Percentiles rank a stretch among this genome's conserved stretches.
These are phyloP conservation scores for Halictus rubicundus DNA, from an alignment of 1,140 invertebrate genomes.

Conservation along the genomic window DNA sequence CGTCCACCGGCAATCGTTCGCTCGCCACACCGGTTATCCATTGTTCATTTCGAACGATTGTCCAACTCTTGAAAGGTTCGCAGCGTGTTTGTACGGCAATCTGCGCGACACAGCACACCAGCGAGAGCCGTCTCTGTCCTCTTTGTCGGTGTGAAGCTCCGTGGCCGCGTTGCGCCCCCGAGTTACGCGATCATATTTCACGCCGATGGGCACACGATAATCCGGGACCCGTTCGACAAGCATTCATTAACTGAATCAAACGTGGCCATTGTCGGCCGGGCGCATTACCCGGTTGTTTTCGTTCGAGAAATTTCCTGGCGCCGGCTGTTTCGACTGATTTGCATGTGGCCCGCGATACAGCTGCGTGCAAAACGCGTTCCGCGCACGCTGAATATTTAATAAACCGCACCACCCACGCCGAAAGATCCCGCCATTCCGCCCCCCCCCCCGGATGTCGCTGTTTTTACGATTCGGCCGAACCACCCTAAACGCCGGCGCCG, in stretches of 20 bases:
- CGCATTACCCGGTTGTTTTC: background rate
- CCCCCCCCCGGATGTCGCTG: too few relatives aligned
- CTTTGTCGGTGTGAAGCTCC: too few relatives aligned
- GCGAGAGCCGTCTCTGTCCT: too few relatives aligned
- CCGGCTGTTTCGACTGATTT: background rate
- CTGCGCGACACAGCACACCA: background rate
- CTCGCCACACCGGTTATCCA: background rate
- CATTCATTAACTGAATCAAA: constrained; percentile 4
- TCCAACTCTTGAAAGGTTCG: background rate
- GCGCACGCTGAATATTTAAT: too few relatives aligned
- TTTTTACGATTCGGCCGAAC: too few relatives aligned
- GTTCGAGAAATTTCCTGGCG: background rate
- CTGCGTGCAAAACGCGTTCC: background rate
- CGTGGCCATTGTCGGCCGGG: background rate
- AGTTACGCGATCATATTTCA: constrained; percentile 1
- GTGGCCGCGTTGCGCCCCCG: too few relatives aligned
- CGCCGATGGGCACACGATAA: background rate
- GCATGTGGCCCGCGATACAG: background rate
- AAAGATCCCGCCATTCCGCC: too few relatives aligned
- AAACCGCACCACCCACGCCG: too few relatives aligned
- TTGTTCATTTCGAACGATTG: constrained; percentile 3
- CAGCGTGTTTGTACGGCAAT: background rate
- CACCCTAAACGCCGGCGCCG: too few relatives aligned
- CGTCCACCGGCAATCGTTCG: background rate
- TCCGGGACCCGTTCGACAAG: background rate